Percentiles rank a stretch among this genome's conserved stretches.
These are phyloP conservation scores for Noctilio leporinus DNA, from an alignment of 2,113 vertebrate species.

Conservation along the genomic window DNA sequence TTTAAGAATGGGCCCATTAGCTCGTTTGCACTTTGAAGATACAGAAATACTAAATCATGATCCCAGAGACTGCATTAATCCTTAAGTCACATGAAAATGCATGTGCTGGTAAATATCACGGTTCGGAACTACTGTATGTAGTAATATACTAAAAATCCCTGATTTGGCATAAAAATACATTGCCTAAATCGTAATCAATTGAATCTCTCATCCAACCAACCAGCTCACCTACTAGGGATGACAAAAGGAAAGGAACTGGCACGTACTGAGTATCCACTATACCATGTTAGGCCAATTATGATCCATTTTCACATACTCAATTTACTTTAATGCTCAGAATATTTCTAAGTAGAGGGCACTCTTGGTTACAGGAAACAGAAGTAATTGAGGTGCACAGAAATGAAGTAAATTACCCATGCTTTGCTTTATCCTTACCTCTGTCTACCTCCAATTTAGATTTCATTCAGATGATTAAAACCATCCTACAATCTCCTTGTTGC, in stretches of 20 bases:
- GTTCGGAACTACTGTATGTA: not conserved
- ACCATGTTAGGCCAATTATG: not conserved
- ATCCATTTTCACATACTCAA: not conserved
- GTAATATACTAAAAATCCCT: not conserved
- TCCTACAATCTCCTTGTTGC: not conserved
- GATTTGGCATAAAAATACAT: not conserved
- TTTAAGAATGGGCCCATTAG: not conserved
- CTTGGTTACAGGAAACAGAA: not conserved
- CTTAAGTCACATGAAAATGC: not conserved
- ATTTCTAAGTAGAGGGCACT: not conserved
- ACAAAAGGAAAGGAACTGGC: not conserved
- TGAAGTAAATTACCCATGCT: not conserved
- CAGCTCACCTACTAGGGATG: not conserved
- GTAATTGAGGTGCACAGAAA: not conserved
- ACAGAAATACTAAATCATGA: not conserved
- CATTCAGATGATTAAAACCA: not conserved
- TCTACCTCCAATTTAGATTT: not conserved
- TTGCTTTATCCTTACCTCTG: not conserved
- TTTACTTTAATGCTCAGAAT: slow-evolving; percentile 5
- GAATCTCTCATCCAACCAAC: not conserved
- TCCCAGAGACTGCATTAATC: not conserved
- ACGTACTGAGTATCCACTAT: not conserved
- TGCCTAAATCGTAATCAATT: not conserved
- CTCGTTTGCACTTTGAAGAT: not conserved
- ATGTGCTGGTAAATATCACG: not conserved